phyloP scores from a whole-genome alignment of 2,888 invertebrate species.

The Hipparchia semele region DNA sequence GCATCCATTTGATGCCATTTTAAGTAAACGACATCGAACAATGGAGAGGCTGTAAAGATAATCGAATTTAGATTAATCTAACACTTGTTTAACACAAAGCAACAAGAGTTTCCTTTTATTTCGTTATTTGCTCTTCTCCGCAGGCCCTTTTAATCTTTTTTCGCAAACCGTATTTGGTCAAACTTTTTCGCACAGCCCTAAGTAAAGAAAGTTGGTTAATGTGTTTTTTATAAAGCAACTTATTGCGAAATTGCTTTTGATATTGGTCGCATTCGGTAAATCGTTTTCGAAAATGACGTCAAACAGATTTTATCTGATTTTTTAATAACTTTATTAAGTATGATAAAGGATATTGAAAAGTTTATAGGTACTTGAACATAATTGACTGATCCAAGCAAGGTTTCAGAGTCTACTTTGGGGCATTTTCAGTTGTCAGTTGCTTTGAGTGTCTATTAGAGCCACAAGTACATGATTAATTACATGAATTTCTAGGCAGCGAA shows the following conservation, averaged over 20 bases:
- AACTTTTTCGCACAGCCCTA: constrained; percentile 35
- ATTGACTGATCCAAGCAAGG: too few species aligned
- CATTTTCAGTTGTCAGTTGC: too few species aligned
- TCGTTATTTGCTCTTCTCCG: constrained; percentile 37
- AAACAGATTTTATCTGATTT: not conserved
- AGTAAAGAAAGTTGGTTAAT: constrained; percentile 41
- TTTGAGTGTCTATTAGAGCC: too few species aligned
- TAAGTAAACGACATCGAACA: not conserved
- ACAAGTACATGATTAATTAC: too few species aligned
- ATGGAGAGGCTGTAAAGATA: not conserved
- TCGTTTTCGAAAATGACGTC: constrained; percentile 8
- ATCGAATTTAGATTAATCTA: not conserved
- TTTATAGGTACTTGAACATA: too few species aligned
- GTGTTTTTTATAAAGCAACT: constrained; percentile 42
- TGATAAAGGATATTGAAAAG: not conserved
- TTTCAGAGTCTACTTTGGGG: too few species aligned
- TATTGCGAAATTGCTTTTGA: constrained; percentile 40
- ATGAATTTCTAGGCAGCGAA: too few species aligned
- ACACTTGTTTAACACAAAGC: constrained; percentile 1
- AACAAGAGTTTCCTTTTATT: constrained; percentile 38
- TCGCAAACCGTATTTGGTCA: constrained; percentile 34
- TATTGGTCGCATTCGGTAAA: constrained; percentile 20
- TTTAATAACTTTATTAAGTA: not conserved
- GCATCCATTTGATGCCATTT: not conserved
- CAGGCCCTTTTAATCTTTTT: constrained; percentile 41